phyloP scores from a whole-genome alignment of 2,888 invertebrate species.

The Druceiella hillmani region DNA sequence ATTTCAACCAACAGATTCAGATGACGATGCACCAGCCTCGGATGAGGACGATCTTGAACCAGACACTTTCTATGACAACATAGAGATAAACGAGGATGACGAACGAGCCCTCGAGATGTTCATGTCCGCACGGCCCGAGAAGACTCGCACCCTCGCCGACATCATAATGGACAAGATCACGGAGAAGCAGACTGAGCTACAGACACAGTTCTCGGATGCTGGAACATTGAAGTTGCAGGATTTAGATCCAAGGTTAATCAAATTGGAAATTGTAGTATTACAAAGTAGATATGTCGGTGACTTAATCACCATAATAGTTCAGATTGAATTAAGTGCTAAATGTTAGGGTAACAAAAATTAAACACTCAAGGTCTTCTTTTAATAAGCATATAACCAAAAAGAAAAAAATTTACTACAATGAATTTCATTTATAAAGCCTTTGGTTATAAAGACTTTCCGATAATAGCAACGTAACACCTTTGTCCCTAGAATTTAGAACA shows the following conservation, averaged over 20 bases:
- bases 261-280: too few relatives aligned
- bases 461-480: too few relatives aligned
- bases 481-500: too few relatives aligned
- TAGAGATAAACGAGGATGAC: slow-evolving; percentile 82
- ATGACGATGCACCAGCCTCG: slow-evolving; percentile 44
- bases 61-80: slow-evolving; percentile 62
- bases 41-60: slow-evolving; percentile 51
- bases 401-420: too few relatives aligned
- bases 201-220: slow-evolving; percentile 77
- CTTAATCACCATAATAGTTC: too few relatives aligned
- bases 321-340: too few relatives aligned
- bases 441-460: too few relatives aligned
- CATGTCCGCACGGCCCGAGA: slow-evolving; percentile 43
- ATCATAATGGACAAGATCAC: slow-evolving; percentile 90
- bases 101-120: slow-evolving; percentile 83
- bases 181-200: slow-evolving; percentile 87
- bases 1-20: slow-evolving; percentile 32
- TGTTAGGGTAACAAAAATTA: too few relatives aligned
- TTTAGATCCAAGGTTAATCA: slow-evolving; percentile 69
- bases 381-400: too few relatives aligned
- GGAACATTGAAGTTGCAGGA: slow-evolving; percentile 72
- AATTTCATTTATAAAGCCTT: too few relatives aligned
- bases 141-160: slow-evolving; percentile 76
- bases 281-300: too few relatives aligned
- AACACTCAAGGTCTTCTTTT: too few relatives aligned